These are phyloP conservation scores for Tenthredo amoena DNA, from an alignment of 2,888 invertebrate genomes.

Conservation along the genomic window DNA sequence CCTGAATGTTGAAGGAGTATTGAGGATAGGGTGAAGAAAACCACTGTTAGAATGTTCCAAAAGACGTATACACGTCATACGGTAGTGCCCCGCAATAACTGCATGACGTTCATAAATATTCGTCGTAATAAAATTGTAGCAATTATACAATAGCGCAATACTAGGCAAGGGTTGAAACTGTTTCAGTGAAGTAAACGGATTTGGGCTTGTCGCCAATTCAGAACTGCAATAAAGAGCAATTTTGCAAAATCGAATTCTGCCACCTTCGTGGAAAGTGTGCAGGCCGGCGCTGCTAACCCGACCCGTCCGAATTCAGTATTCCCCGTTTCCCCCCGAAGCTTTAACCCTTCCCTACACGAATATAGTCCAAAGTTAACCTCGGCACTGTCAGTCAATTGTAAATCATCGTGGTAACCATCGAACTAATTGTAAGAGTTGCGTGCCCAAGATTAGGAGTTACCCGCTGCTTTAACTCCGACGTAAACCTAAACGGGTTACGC, in stretches of 20 bases:
- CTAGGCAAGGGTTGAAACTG: conserved; percentile 48
- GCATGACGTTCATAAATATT: conserved; percentile 43
- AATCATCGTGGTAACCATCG: conserved; percentile 37
- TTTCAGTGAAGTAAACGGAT: conserved; percentile 5
- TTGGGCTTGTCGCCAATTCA: conserved; percentile 8
- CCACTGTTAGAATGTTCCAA: conserved; percentile 29
- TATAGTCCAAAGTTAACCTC: conserved; percentile 42
- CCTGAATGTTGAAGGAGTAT: conserved; percentile 12
- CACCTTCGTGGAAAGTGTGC: conserved; percentile 39
- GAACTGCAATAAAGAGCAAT: conserved; percentile 43
- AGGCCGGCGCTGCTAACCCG: neutral
- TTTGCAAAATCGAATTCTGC: conserved; percentile 34
- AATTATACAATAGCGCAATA: conserved; percentile 46
- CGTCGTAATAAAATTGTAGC: conserved; percentile 34
- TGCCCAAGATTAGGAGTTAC: conserved; percentile 40
- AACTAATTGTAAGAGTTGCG: conserved; percentile 41
- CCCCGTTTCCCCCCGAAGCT: neutral
- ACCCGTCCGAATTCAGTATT: conserved; percentile 23
- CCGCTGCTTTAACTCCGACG: neutral
- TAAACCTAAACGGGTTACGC: conserved; percentile 40
- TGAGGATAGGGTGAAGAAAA: conserved; percentile 3
- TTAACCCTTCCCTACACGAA: conserved; percentile 46
- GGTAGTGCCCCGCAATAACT: conserved; percentile 33
- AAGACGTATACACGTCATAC: conserved; percentile 8
- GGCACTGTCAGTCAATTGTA: conserved; percentile 44